Evolutionary conservation across 2,113 vertebrate genomes (phyloP).

Genomic region (Macaca nemestrina): DNA sequence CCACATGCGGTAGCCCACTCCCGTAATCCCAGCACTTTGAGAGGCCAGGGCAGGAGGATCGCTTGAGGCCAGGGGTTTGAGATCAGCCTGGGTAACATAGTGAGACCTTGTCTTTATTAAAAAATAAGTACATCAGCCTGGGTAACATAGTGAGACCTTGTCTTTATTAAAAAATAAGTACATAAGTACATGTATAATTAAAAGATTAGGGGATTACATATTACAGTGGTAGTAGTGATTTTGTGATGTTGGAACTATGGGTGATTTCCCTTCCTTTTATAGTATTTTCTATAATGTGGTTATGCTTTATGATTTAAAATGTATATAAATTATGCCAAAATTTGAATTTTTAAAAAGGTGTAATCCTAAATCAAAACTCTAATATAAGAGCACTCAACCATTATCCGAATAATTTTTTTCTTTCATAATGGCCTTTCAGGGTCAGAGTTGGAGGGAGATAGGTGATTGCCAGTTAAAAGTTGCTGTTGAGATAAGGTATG

Average conservation of each 20-base stretch:
- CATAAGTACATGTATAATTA: background rate
- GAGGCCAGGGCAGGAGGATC: too few species aligned
- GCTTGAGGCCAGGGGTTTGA: too few species aligned
- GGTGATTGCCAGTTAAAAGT: background rate
- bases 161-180: too few species aligned
- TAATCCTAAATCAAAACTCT: background rate
- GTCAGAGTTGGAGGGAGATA: background rate
- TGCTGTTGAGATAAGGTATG: background rate
- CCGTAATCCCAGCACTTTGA: too few species aligned
- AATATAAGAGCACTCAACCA: background rate
- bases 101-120: too few species aligned
- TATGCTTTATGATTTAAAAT: conserved; percentile 35
- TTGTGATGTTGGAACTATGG: conserved; percentile 24
- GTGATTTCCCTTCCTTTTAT: background rate
- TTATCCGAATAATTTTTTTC: background rate
- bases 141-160: too few species aligned
- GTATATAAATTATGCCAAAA: background rate
- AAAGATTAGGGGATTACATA: background rate
- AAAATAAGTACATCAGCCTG: too few species aligned
- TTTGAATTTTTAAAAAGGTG: background rate
- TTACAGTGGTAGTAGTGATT: background rate
- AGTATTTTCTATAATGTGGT: conserved; percentile 22
- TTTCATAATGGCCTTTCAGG: background rate
- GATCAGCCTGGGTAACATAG: too few species aligned
- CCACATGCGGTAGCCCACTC: too few species aligned